Conservation (phyloP, 2,888 invertebrate genomes). For the Rhagonycha fulva region DNA sequence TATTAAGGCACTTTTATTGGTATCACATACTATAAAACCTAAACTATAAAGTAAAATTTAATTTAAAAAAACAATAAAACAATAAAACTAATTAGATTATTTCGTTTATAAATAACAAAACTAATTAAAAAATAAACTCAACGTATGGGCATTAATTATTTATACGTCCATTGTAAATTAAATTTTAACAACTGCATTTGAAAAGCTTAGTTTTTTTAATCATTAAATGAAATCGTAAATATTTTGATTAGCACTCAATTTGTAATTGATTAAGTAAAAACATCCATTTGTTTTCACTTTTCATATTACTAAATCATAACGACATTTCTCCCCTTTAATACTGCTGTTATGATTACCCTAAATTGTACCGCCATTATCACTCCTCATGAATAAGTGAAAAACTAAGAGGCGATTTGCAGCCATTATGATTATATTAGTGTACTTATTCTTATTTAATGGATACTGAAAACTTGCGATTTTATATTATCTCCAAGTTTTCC, state of each 20-base stretch:
- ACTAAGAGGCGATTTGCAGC: constrained; percentile 29
- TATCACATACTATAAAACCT: constrained; percentile 7
- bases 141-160: constrained; percentile 6
- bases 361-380: constrained; percentile 34
- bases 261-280: not conserved
- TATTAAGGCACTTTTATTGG: constrained; percentile 7
- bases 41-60: constrained; percentile 9
- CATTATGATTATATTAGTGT: constrained; percentile 5
- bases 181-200: constrained; percentile 5
- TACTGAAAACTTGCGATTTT: not conserved
- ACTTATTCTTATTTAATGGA: not conserved
- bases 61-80: constrained; percentile 14
- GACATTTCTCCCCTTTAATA: constrained; percentile 30
- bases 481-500: not conserved
- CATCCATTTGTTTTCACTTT: not conserved
- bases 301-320: constrained; percentile 33
- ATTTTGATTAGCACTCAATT: not conserved
- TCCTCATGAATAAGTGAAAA: constrained; percentile 25
- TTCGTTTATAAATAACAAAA: constrained; percentile 6
- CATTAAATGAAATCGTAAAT: not conserved
- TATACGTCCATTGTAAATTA: constrained; percentile 1
- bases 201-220: not conserved
- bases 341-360: constrained; percentile 30
- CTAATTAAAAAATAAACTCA: constrained; percentile 10
- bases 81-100: constrained; percentile 16